Evolutionary conservation across 2,113 vertebrate genomes (phyloP).

Genomic region (Sporophila hypoxantha): DNA sequence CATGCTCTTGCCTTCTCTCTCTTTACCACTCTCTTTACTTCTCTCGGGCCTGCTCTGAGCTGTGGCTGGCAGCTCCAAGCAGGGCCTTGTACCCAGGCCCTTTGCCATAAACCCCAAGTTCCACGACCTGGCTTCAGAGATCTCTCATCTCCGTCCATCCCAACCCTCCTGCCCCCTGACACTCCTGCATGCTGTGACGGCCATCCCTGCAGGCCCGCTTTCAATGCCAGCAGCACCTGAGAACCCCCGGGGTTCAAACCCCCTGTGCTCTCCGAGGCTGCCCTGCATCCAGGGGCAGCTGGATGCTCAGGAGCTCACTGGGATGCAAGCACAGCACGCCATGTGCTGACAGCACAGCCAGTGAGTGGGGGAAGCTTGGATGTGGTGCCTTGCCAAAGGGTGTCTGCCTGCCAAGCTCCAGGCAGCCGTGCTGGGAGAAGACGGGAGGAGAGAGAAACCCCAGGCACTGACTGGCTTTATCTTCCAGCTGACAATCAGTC

Average conservation of each 20-base stretch:
- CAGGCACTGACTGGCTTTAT: neutral
- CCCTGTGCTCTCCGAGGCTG: neutral
- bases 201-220: accelerated
- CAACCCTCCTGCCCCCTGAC: too few species aligned
- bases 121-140: too few species aligned
- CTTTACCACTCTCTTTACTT: too few species aligned
- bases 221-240: neutral
- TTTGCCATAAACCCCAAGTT: too few species aligned
- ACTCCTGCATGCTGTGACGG: neutral
- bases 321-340: accelerated
- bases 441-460: neutral
- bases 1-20: too few species aligned
- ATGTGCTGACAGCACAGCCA: neutral
- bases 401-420: neutral
- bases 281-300: accelerated
- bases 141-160: too few species aligned
- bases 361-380: neutral
- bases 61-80: too few species aligned
- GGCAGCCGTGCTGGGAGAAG: accelerated
- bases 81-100: too few species aligned
- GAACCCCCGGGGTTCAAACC: accelerated
- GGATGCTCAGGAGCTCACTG: neutral
- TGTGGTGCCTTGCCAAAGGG: neutral
- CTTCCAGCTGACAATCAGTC: neutral
- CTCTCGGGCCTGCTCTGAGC: too few species aligned